Evolutionary conservation across 2,113 vertebrate species (phyloP).

Genomic region (Syrrhaptes paradoxus): DNA sequence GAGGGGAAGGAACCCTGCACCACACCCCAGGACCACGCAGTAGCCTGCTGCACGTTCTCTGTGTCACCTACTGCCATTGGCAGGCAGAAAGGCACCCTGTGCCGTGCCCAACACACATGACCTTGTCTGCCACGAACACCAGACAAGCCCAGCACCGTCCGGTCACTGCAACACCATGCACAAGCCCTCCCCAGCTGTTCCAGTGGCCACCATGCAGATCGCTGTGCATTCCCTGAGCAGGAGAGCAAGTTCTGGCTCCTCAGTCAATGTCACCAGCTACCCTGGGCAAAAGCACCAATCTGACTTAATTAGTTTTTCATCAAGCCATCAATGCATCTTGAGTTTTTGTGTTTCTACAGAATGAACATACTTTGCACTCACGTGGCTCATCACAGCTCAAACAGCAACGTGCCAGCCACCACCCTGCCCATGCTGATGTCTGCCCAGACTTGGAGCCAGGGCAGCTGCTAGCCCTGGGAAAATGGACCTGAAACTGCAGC

Average conservation of each 20-base stretch:
- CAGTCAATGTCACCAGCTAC: background rate
- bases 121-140: background rate
- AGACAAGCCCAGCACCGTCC: background rate
- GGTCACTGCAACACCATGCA: background rate
- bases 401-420: background rate
- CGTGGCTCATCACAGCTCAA: background rate
- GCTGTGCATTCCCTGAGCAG: background rate
- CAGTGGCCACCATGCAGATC: background rate
- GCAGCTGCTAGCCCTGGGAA: background rate
- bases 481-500: background rate
- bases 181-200: background rate
- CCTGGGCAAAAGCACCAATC: background rate
- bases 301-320: background rate
- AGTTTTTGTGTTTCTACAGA: background rate
- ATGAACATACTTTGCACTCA: background rate
- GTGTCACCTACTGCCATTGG: background rate
- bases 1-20: background rate
- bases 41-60: too few relatives aligned
- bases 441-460: background rate
- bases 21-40: too few relatives aligned
- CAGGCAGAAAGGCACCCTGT: background rate
- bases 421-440: background rate
- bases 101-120: background rate
- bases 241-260: background rate
- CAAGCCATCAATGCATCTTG: background rate